Evolutionary conservation across 2,888 invertebrate genomes (phyloP).

Genomic region (Acheta domesticus): DNA sequence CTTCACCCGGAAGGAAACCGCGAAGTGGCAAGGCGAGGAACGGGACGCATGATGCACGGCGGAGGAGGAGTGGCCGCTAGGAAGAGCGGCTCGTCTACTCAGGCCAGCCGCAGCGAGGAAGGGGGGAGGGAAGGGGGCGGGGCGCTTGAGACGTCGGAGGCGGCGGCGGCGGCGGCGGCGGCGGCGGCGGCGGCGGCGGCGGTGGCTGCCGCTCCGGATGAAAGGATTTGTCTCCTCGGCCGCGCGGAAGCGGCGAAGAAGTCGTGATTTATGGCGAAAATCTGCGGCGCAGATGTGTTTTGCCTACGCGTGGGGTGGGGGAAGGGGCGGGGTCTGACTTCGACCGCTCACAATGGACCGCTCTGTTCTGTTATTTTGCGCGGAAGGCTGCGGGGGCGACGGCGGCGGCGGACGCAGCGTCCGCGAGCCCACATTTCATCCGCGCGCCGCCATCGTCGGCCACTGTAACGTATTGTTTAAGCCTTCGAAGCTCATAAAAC

Average conservation of each 20-base stretch:
- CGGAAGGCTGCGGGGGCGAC: not conserved
- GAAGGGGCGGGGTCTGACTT: too few species aligned
- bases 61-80: too few species aligned
- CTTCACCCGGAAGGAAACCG: too few species aligned
- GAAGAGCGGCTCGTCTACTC: too few species aligned
- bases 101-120: too few species aligned
- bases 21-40: too few species aligned
- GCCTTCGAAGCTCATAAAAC: conserved; percentile 18
- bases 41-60: too few species aligned
- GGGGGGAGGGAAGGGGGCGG: too few species aligned
- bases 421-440: not conserved
- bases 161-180: not conserved
- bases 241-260: not conserved
- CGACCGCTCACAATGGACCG: not conserved
- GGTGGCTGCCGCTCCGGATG: not conserved
- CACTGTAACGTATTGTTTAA: conserved; percentile 18
- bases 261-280: conserved; percentile 18
- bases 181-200: not conserved
- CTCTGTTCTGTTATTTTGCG: not conserved
- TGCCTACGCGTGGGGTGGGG: not conserved
- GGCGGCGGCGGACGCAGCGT: not conserved
- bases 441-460: not conserved
- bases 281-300: not conserved
- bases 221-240: not conserved
- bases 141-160: too few species aligned